phyloP scores from a whole-genome alignment of 2,113 vertebrate genomes.

The Periophthalmus modestus region DNA sequence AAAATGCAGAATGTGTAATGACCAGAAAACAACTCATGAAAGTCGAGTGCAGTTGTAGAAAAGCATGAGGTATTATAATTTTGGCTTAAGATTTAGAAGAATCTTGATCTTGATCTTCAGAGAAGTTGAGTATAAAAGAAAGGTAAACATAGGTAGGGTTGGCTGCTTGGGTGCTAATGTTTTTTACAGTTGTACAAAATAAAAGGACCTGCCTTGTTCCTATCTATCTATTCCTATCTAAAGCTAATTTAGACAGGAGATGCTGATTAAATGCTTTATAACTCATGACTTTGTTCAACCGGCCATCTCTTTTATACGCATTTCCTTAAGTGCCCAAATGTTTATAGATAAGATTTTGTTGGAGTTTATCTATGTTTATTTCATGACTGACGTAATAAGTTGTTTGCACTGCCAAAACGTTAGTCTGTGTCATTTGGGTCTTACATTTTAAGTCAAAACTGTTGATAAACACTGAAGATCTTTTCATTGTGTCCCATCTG shows the following conservation, averaged over 20 bases:
- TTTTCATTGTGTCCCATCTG: slow-evolving; percentile 27
- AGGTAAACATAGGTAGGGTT: background rate
- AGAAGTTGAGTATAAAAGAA: background rate
- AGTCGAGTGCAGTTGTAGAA: background rate
- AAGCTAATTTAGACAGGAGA: background rate
- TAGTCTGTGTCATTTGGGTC: slow-evolving; percentile 9
- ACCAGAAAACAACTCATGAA: background rate
- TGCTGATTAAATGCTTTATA: background rate
- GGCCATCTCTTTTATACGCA: background rate
- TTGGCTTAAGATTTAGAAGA: background rate
- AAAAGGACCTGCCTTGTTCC: background rate
- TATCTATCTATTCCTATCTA: too few species aligned
- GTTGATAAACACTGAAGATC: slow-evolving; percentile 7
- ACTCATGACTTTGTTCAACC: background rate
- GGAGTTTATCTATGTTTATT: background rate
- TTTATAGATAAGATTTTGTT: background rate
- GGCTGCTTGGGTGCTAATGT: background rate
- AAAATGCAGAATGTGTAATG: background rate
- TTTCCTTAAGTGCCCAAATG: background rate
- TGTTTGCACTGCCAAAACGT: slow-evolving; percentile 20
- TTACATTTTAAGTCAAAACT: slow-evolving; percentile 9
- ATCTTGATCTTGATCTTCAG: background rate
- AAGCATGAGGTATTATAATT: background rate
- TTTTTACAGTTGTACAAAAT: background rate
- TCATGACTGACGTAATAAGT: background rate